phyloP scores from a whole-genome alignment of 2,888 invertebrate species.

The Dorcus hopei region DNA sequence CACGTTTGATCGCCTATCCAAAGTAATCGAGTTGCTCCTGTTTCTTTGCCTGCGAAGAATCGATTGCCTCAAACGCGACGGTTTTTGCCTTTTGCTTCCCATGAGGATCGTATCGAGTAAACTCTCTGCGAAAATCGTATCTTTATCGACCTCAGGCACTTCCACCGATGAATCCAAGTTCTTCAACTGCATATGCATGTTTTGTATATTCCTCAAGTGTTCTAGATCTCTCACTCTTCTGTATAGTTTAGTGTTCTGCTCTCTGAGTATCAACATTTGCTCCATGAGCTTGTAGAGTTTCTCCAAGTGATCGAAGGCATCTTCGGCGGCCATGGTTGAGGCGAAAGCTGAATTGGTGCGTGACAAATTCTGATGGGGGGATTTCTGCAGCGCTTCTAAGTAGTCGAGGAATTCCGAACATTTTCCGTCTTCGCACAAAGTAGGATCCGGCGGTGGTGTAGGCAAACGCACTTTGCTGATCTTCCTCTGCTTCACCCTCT shows the following conservation, averaged over 20 bases:
- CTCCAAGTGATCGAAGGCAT: constrained; percentile 75
- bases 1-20: background rate
- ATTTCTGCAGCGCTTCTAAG: constrained; percentile 44
- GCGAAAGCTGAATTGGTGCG: constrained; percentile 57
- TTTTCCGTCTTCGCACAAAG: constrained; percentile 27
- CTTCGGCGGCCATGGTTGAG: constrained; percentile 58
- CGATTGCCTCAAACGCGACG: constrained; percentile 48
- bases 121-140: constrained; percentile 60
- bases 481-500: constrained; percentile 25
- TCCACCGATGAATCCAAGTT: constrained; percentile 44
- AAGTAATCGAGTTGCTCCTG: constrained; percentile 56
- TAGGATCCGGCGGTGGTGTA: constrained; percentile 50
- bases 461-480: constrained; percentile 42
- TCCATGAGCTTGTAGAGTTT: constrained; percentile 75
- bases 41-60: constrained; percentile 57
- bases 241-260: constrained; percentile 68
- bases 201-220: constrained; percentile 64
- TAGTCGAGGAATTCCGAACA: constrained; percentile 51
- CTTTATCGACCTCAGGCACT: constrained; percentile 59
- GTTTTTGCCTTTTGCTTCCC: constrained; percentile 43
- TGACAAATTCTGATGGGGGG: constrained; percentile 31
- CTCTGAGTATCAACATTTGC: constrained; percentile 67
- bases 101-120: constrained; percentile 64
- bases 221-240: constrained; percentile 70
- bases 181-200: constrained; percentile 55